A percentile compares a stretch with the other conserved stretches of the same genome.
Evolutionary conservation across 2,888 invertebrate genomes (phyloP).

Genomic region (Siphlonurus alternatus): DNA sequence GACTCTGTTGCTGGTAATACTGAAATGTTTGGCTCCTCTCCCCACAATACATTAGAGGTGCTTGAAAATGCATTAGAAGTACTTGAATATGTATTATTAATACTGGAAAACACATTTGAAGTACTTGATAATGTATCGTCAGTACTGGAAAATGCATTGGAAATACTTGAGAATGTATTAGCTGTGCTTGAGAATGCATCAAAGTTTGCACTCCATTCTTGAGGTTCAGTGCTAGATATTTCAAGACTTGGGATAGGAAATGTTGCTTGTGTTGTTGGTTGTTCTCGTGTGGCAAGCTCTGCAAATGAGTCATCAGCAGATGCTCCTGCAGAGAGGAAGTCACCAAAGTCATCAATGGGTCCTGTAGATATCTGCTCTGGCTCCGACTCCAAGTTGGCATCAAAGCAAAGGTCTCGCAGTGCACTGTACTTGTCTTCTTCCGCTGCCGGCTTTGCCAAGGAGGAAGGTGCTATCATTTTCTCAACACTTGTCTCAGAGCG

Average conservation of each 20-base stretch:
- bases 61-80: too few relatives aligned
- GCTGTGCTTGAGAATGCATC: constrained; percentile 3
- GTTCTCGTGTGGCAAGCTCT: constrained; percentile 10
- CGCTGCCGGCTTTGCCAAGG: constrained; percentile 22
- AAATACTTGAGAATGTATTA: background rate
- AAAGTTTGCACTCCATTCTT: constrained; percentile 9
- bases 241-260: background rate
- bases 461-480: constrained; percentile 9
- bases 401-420: constrained; percentile 23
- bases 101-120: background rate
- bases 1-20: background rate
- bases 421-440: constrained; percentile 31
- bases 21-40: background rate
- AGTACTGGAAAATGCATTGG: too few relatives aligned
- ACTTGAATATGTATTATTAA: constrained; percentile 1
- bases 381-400: constrained; percentile 4
- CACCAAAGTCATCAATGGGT: constrained; percentile 28
- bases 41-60: background rate
- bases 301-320: constrained; percentile 13
- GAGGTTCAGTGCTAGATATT: background rate
- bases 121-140: too few relatives aligned
- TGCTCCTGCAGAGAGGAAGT: constrained; percentile 26
- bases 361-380: constrained; percentile 13
- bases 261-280: background rate
- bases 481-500: background rate